Base-by-base conservation (phyloP, 2,888 invertebrate species). In the Sinohyriopsis cumingii region DNA sequence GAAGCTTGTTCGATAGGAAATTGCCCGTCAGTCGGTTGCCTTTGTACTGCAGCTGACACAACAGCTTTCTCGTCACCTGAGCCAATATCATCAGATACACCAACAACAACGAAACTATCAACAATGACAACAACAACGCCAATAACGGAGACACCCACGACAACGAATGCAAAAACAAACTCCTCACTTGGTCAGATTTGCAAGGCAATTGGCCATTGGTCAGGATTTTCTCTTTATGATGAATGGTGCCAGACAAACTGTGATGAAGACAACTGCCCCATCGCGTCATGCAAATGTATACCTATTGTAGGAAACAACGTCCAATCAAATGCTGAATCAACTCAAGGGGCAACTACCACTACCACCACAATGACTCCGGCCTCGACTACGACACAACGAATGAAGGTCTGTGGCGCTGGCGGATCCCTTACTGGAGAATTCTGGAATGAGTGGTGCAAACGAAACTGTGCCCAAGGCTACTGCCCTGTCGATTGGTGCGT, bases 381-480 rank as follows among this genome's bases (percentile, higher is more conserved):
- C 15, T 15, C 45, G 3, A 45, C 45, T 15, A 45, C 45, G 45
- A 45, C 45, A 15, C 15, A 45, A 45, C 45, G 45, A 45, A 45
- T 45, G 45, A 45, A 45, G 45, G 45, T 45, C 3, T 75, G 75
- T 54, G 2, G 19, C 54, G 67, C 76, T n/a, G 73, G 71, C 18
- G 75, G 75, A 9, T 15, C 69, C 24, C 68, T 69, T 2, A 63
- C 54, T 12, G 72, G 72, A 0, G 67, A 61, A 20, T 74, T 74
- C 65, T 77, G 77, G 77, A 65, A 74, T 25, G 45, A 45, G 1
- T 77, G 77, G 77, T 77, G 77, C 45, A 74, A 72, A 55, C 54
- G 67, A 19, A 66, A 65, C 20, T 77, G 77, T 55, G 70, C 67
- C 55, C 57, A 71, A 12, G 71, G 74, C 15, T 67, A 33, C n/a